A percentile compares a stretch with the other conserved stretches of the same genome.
These are phyloP conservation scores for Heliconius ethilla DNA, from an alignment of 2,888 invertebrate genomes.

Conservation along the genomic window DNA sequence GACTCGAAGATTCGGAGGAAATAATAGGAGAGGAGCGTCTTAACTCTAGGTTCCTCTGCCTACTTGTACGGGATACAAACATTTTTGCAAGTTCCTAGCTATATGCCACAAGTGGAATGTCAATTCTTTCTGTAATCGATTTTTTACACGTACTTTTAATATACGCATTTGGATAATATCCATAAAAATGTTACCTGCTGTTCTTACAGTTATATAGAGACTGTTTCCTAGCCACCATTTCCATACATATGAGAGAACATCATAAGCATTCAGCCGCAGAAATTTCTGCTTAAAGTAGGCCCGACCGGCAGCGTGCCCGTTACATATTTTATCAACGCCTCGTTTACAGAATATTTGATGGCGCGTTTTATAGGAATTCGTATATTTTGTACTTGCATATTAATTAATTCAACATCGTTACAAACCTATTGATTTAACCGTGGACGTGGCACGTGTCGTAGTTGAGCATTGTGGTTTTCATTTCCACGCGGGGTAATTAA, in stretches of 20 bases:
- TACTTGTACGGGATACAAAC: too few species aligned
- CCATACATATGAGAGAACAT: constrained; percentile 2
- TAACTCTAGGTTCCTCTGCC: too few species aligned
- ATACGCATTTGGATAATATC: not conserved
- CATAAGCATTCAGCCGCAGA: constrained; percentile 30
- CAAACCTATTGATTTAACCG: constrained; percentile 3
- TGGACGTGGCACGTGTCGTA: too few species aligned
- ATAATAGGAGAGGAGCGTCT: too few species aligned
- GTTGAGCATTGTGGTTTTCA: not conserved
- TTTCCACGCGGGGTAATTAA: not conserved
- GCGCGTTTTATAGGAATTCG: constrained; percentile 17
- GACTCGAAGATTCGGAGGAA: too few species aligned
- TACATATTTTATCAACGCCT: constrained; percentile 68
- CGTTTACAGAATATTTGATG: constrained; percentile 69
- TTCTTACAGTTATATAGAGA: not conserved
- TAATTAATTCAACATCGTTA: constrained; percentile 23
- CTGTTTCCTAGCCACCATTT: not conserved
- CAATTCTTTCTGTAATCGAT: not conserved
- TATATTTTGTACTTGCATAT: constrained; percentile 14
- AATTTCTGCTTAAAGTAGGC: constrained; percentile 36
- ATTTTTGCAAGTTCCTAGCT: too few species aligned
- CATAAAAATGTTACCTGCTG: not conserved
- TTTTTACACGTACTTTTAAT: not conserved
- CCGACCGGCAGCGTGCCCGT: constrained; percentile 27
- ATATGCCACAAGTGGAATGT: not conserved